Conservation (phyloP, 2,888 invertebrate species). For the Papilio gigon region DNA sequence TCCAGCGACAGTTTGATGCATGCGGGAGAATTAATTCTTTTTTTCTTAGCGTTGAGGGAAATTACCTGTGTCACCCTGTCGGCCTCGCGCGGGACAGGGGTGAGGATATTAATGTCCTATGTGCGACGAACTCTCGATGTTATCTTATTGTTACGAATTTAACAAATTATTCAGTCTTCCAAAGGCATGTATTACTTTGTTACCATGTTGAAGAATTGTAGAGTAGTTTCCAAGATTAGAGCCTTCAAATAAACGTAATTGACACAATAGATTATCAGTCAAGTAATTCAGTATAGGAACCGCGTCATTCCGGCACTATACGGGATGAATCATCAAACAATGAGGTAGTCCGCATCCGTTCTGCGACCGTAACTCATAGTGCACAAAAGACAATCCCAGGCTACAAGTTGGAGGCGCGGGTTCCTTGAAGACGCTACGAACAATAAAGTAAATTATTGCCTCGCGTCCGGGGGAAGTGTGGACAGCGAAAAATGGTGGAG, state of each 20-base stretch:
- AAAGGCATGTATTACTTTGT: too few species aligned
- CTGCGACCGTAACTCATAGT: conserved; percentile 58
- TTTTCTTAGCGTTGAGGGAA: conserved; percentile 56
- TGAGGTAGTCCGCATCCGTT: conserved; percentile 64
- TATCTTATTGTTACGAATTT: neutral
- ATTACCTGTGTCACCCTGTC: conserved; percentile 49
- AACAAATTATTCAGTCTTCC: too few species aligned
- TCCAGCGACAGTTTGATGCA: conserved; percentile 59
- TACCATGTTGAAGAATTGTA: too few species aligned
- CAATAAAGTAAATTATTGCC: conserved; percentile 67
- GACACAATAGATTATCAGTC: too few species aligned
- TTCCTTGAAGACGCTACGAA: conserved; percentile 61
- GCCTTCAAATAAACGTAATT: neutral
- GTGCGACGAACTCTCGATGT: neutral
- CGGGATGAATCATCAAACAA: conserved; percentile 59
- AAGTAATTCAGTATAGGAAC: conserved; percentile 11
- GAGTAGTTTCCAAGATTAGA: neutral
- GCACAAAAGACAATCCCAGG: conserved; percentile 57
- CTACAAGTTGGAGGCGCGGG: conserved; percentile 56
- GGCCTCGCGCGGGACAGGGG: neutral
- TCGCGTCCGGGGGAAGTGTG: conserved; percentile 60
- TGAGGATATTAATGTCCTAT: conserved; percentile 32
- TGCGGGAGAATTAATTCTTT: conserved; percentile 62
- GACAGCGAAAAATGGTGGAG: conserved; percentile 60
- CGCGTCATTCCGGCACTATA: conserved; percentile 15